Conservation (phyloP, 2,888 invertebrate genomes). For the Nephrotoma guestfalica region DNA sequence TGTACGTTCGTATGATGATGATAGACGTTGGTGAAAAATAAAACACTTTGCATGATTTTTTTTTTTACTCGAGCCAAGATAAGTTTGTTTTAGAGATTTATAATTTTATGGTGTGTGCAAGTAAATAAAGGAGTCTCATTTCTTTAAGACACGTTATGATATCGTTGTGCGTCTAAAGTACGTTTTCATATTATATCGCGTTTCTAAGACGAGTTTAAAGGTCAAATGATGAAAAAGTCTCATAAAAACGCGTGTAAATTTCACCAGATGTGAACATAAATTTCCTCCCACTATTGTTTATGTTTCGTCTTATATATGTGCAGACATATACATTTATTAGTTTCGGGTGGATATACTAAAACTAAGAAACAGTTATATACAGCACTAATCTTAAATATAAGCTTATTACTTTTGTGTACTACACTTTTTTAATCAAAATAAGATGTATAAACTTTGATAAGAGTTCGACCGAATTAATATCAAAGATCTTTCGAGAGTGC, state of each 20-base stretch:
- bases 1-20: background rate
- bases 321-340: background rate
- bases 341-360: background rate
- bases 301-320: background rate
- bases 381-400: background rate
- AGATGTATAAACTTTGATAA: background rate
- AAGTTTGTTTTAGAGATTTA: background rate
- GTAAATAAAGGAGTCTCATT: background rate
- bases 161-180: background rate
- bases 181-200: background rate
- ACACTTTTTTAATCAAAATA: background rate
- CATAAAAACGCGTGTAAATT: background rate
- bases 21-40: background rate
- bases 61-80: background rate
- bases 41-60: background rate
- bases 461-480: background rate
- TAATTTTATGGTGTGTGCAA: background rate
- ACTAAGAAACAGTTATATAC: background rate
- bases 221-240: background rate
- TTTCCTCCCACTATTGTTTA: background rate
- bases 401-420: background rate
- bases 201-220: background rate
- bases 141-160: background rate
- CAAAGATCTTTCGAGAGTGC: background rate
- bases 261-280: background rate